These are phyloP conservation scores for Nomada fabriciana DNA, from an alignment of 2,888 invertebrate genomes.

Conservation along the genomic window DNA sequence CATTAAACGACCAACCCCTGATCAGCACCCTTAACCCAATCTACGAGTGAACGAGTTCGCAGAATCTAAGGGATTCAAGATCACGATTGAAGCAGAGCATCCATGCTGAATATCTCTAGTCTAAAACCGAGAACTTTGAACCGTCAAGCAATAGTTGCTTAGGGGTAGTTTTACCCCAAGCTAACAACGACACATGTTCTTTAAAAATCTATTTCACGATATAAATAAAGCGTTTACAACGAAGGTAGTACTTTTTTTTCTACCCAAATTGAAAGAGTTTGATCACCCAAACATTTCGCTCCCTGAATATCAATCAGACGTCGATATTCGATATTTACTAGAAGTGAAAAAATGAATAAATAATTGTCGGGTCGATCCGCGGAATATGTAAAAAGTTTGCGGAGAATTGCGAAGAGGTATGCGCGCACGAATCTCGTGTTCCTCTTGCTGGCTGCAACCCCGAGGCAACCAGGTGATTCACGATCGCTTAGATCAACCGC, in stretches of 20 bases:
- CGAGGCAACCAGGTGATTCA: constrained; percentile 41
- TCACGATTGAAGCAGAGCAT: constrained; percentile 34
- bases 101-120: neutral
- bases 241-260: too few species aligned
- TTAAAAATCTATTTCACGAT: too few species aligned
- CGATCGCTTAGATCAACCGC: constrained; percentile 30
- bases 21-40: constrained; percentile 55
- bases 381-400: neutral
- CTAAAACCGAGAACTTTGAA: neutral
- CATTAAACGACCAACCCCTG: constrained; percentile 70
- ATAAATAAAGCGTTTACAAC: too few species aligned
- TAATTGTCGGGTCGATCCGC: neutral
- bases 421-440: constrained; percentile 18
- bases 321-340: too few species aligned
- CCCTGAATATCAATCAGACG: too few species aligned
- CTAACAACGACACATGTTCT: too few species aligned
- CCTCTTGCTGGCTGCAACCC: constrained; percentile 21
- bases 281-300: too few species aligned
- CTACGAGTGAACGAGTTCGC: constrained; percentile 20
- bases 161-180: too few species aligned
- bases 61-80: constrained; percentile 9
- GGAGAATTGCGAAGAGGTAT: neutral
- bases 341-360: too few species aligned
- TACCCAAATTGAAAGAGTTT: too few species aligned
- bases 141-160: too few species aligned